Evolutionary conservation across 2,888 invertebrate genomes (phyloP).

Genomic region (Cheilosia urbana): DNA sequence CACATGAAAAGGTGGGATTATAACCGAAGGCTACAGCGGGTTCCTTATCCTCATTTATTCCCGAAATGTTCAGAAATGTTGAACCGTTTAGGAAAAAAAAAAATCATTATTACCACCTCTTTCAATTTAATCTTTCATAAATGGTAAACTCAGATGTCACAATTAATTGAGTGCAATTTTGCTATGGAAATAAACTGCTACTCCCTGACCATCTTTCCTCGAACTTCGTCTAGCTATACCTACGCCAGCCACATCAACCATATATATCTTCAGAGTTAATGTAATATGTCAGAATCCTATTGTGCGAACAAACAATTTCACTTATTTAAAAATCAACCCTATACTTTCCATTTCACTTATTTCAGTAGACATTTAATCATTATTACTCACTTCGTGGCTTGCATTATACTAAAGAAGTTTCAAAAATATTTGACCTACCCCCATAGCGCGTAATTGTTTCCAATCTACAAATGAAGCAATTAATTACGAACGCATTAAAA

Average conservation of each 20-base stretch:
- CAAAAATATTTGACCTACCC: slow-evolving; percentile 51
- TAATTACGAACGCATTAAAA: slow-evolving; percentile 69
- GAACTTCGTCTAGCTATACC: not conserved
- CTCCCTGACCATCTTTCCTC: not conserved
- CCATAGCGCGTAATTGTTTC: slow-evolving; percentile 62
- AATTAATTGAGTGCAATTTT: too few species aligned
- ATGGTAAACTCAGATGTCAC: too few species aligned
- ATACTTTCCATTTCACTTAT: slow-evolving; percentile 32
- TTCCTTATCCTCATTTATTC: too few species aligned
- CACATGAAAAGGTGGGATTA: too few species aligned
- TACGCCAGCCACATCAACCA: not conserved
- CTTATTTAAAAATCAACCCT: slow-evolving; percentile 25
- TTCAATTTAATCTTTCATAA: too few species aligned
- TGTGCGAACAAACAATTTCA: slow-evolving; percentile 28
- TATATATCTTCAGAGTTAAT: not conserved
- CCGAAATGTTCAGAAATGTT: too few species aligned
- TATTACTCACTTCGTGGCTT: slow-evolving; percentile 11
- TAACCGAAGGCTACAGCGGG: too few species aligned
- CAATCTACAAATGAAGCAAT: slow-evolving; percentile 74
- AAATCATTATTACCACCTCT: too few species aligned
- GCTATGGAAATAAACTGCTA: too few species aligned
- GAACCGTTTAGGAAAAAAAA: too few species aligned
- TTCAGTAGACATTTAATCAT: slow-evolving; percentile 12
- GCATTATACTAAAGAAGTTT: not conserved
- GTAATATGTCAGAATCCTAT: not conserved